Percentiles rank a stretch among this genome's conserved stretches.
phyloP scores from a whole-genome alignment of 2,888 invertebrate species.

The Gryllus longicercus region DNA sequence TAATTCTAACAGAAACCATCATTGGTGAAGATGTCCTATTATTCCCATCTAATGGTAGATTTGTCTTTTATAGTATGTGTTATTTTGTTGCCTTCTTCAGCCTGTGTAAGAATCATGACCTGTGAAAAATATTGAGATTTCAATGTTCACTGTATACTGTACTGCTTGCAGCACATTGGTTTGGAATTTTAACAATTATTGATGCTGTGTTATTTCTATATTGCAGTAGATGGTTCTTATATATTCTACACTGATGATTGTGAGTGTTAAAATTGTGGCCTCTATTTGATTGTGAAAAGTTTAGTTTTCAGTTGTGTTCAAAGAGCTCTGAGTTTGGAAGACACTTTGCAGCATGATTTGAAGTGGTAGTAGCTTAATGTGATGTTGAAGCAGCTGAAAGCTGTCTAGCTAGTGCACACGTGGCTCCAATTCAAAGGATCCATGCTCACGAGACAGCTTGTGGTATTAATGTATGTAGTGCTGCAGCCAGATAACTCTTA shows the following conservation, averaged over 20 bases:
- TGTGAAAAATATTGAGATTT: conserved; percentile 17
- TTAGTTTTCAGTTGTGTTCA: conserved; percentile 1
- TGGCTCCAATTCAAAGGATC: not conserved
- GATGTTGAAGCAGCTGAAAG: conserved; percentile 22
- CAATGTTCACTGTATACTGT: conserved; percentile 17
- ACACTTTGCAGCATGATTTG: conserved; percentile 23
- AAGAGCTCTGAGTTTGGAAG: conserved; percentile 1
- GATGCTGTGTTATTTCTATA: conserved; percentile 17
- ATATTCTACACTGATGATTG: conserved; percentile 17
- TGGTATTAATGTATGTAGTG: conserved; percentile 24
- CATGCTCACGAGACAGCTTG: conserved; percentile 21
- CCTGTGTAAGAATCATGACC: conserved; percentile 8
- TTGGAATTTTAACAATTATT: conserved; percentile 11
- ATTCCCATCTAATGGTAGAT: not conserved
- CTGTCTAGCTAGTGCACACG: conserved; percentile 20
- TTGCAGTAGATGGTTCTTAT: conserved; percentile 17
- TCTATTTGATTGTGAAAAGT: conserved; percentile 10
- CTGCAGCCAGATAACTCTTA: conserved; percentile 23
- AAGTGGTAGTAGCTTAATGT: conserved; percentile 25
- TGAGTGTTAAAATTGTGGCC: conserved; percentile 17
- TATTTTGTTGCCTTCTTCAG: conserved; percentile 17
- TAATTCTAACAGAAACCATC: not conserved
- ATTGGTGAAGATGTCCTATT: conserved; percentile 17
- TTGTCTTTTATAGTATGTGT: not conserved
- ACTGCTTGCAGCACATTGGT: conserved; percentile 17